Conservation (phyloP, 2,113 vertebrate species). For the Micronycteris hirsuta region DNA sequence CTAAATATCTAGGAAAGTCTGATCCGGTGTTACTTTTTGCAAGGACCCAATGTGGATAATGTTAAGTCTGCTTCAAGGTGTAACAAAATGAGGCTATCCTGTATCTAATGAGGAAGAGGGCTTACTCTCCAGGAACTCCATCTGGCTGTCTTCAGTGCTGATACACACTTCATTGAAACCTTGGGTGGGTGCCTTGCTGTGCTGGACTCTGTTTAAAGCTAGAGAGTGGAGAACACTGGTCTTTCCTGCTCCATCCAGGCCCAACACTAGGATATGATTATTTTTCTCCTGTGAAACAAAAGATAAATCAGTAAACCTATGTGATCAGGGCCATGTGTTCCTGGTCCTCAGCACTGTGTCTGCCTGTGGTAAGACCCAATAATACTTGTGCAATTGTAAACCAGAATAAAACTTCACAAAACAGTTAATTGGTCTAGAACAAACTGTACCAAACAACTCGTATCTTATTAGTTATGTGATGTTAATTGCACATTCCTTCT, state of each 20-base stretch:
- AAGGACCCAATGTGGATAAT: not conserved
- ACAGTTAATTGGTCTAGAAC: not conserved
- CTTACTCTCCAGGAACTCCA: slow-evolving; percentile 95
- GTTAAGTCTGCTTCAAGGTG: not conserved
- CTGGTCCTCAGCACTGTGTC: not conserved
- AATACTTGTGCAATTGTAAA: not conserved
- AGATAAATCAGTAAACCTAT: not conserved
- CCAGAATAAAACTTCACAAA: not conserved
- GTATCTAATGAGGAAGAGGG: not conserved
- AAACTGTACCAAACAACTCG: not conserved
- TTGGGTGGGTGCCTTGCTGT: slow-evolving; percentile 84
- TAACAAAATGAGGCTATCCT: not conserved
- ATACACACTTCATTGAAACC: slow-evolving; percentile 90
- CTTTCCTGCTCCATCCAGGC: slow-evolving; percentile 95
- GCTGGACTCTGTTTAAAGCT: slow-evolving; percentile 83
- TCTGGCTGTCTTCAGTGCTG: slow-evolving; percentile 82
- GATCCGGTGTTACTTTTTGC: not conserved
- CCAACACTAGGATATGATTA: slow-evolving; percentile 91
- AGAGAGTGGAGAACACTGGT: slow-evolving; percentile 89
- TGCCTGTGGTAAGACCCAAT: not conserved
- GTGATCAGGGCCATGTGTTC: not conserved
- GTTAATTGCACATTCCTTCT: not conserved
- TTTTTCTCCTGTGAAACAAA: slow-evolving; percentile 75
- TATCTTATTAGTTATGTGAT: not conserved
- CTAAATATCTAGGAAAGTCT: not conserved